Percentiles rank a stretch among this genome's conserved stretches.
Conservation (phyloP, 2,888 invertebrate species). For the Amblyjoppa fuscipennis region DNA sequence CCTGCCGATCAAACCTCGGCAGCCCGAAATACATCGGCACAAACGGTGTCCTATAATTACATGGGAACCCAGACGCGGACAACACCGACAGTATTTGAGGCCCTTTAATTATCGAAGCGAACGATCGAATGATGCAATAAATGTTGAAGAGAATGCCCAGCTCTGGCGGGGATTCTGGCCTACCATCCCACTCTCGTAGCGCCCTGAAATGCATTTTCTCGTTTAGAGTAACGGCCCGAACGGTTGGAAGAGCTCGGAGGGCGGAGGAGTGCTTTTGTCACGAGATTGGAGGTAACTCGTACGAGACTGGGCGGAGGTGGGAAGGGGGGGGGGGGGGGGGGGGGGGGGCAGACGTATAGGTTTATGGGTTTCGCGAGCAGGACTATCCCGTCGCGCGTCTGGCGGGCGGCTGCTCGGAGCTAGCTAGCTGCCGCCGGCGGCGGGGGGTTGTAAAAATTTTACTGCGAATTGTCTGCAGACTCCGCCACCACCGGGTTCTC, state of each 20-base stretch:
- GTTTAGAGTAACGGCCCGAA: constrained; percentile 68
- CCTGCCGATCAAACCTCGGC: not conserved
- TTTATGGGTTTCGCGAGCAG: constrained; percentile 84
- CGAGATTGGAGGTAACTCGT: constrained; percentile 73
- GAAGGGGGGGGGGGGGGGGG: constrained; percentile 5
- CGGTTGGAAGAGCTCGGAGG: constrained; percentile 51
- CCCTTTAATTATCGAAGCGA: constrained; percentile 8
- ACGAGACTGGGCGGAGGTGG: constrained; percentile 61
- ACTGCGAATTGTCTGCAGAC: constrained; percentile 85
- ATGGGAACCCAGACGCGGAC: constrained; percentile 27
- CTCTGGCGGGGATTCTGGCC: constrained; percentile 12
- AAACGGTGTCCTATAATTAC: constrained; percentile 35
- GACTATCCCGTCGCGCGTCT: constrained; percentile 79
- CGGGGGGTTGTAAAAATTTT: constrained; percentile 83
- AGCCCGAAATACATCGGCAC: not conserved
- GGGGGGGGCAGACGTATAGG: constrained; percentile 77
- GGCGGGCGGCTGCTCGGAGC: constrained; percentile 73
- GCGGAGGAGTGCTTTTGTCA: constrained; percentile 62
- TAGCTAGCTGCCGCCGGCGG: constrained; percentile 60
- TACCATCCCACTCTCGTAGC: constrained; percentile 24
- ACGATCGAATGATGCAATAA: constrained; percentile 35
- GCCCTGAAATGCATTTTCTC: constrained; percentile 70
- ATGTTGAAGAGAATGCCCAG: constrained; percentile 25
- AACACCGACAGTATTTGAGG: not conserved
- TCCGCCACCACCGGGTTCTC: constrained; percentile 67